Percentiles rank a stretch among this genome's conserved stretches.
phyloP scores from a whole-genome alignment of 2,113 vertebrate genomes.

The Poeciliopsis retropinna region DNA sequence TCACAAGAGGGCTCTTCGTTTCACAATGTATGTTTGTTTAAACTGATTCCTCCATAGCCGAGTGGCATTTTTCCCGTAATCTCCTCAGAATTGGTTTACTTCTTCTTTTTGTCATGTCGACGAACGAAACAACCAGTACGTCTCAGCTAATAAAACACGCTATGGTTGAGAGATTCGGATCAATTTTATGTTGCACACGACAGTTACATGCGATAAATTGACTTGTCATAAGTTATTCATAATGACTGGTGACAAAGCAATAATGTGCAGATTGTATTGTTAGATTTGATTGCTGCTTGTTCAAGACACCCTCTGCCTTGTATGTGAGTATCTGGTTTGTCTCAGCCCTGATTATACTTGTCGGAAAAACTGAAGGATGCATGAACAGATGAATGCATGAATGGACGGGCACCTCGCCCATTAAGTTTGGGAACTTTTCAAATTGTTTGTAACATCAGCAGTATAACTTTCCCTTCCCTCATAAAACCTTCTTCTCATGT shows the following conservation, averaged over 20 bases:
- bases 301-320: background rate
- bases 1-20: slow-evolving; percentile 19
- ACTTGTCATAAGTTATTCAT: background rate
- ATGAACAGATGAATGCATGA: background rate
- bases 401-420: background rate
- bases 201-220: background rate
- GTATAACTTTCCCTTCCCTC: slow-evolving; percentile 43
- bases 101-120: background rate
- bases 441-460: slow-evolving; percentile 34
- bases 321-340: background rate
- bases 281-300: background rate
- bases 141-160: background rate
- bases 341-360: background rate
- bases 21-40: slow-evolving; percentile 33
- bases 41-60: slow-evolving; percentile 26
- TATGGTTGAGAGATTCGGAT: background rate
- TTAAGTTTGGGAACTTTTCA: slow-evolving; percentile 32
- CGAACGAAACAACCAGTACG: background rate
- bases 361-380: background rate
- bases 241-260: background rate
- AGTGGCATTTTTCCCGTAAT: slow-evolving; percentile 1
- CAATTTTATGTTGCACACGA: background rate
- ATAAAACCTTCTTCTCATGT: slow-evolving; percentile 56
- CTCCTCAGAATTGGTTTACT: slow-evolving; percentile 5
- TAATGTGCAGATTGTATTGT: background rate